Base-by-base conservation (phyloP, 2,113 vertebrate species). In the Brienomyrus longianalis region DNA sequence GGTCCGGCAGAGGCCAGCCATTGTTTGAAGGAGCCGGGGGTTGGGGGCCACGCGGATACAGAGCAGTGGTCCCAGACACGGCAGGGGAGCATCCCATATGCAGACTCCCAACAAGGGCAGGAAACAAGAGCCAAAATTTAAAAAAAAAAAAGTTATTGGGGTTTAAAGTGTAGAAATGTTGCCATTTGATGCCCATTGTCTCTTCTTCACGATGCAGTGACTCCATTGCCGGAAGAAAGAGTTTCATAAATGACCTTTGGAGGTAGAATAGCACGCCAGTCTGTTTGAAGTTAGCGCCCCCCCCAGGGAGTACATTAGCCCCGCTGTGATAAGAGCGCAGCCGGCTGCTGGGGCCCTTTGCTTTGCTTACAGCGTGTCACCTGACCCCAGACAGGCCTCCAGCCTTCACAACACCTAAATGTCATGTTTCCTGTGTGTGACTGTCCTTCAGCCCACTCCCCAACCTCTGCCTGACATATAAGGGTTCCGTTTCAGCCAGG, bases 341-440 rank as follows among this genome's bases (percentile, higher is more conserved):
- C 19, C 4, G 2, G 35, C 51, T 17, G 10, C 83, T 86, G 48
- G 45, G 83, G 45, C 3, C 7, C 23, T 54, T 19, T 31, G 13
- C 48, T 52, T 11, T 19, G 17, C 80, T n/a, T 39, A 48, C 19
- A 84, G 21, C 84, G 3, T 51, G 50, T 27, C 27, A 52, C 23
- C 23, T 51, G 45, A 52, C 50, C 45, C 45, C 83, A 17, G n/a
- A 52, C 50, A 86, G 31, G 84, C 23, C 7, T 47, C 84, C 48
- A 86, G 84, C 84, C 50, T 52, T 52, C 48, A 84, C 43, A 87
- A 17, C 51, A 54, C 85, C 85, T 87, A 87, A 87, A 87, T 51
- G 62, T 56, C 74, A 83, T 31, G 31, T 56, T 80, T 47, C 39
- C 59, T 19, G 6, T n/a, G 5, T 39, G 50, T n/a, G 86, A 59